Evolutionary conservation across 2,113 vertebrate genomes (phyloP).

Genomic region (Pseudorectes ferrugineus): DNA sequence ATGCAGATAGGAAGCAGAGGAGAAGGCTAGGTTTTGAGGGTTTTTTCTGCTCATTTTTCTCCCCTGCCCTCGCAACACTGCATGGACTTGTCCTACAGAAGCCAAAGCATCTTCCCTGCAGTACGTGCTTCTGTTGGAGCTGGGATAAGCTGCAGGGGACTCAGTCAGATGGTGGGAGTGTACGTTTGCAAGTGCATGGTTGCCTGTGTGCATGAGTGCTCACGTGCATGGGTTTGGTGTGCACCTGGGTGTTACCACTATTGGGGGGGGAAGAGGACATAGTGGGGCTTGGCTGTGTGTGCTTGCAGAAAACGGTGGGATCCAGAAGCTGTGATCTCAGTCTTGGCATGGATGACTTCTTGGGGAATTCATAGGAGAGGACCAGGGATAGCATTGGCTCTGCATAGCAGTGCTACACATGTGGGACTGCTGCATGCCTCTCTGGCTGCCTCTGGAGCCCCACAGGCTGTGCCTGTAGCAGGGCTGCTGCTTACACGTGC

Average conservation of each 20-base stretch:
- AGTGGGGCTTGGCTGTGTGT: background rate
- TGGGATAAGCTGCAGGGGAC: background rate
- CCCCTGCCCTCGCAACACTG: background rate
- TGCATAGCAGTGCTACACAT: background rate
- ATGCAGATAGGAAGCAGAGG: background rate
- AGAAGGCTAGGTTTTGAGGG: background rate
- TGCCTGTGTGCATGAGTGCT: constrained; percentile 29
- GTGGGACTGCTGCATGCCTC: background rate
- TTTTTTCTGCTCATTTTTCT: background rate
- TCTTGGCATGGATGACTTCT: background rate
- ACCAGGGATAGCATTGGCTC: background rate
- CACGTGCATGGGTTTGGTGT: constrained; percentile 37
- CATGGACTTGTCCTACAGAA: background rate
- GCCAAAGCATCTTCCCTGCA: background rate
- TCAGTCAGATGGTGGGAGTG: background rate
- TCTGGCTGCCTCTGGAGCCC: background rate
- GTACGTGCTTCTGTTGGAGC: background rate
- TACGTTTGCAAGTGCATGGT: constrained; percentile 47
- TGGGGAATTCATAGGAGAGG: background rate
- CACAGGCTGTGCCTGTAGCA: background rate
- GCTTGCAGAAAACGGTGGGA: background rate
- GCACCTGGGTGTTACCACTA: background rate
- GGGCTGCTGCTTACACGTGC: background rate
- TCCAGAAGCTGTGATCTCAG: background rate
- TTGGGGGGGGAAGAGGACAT: background rate